Percentiles rank a stretch among this genome's conserved stretches.
These are phyloP conservation scores for Oxystoma pomonae DNA, from an alignment of 2,888 invertebrate species.

Conservation along the genomic window DNA sequence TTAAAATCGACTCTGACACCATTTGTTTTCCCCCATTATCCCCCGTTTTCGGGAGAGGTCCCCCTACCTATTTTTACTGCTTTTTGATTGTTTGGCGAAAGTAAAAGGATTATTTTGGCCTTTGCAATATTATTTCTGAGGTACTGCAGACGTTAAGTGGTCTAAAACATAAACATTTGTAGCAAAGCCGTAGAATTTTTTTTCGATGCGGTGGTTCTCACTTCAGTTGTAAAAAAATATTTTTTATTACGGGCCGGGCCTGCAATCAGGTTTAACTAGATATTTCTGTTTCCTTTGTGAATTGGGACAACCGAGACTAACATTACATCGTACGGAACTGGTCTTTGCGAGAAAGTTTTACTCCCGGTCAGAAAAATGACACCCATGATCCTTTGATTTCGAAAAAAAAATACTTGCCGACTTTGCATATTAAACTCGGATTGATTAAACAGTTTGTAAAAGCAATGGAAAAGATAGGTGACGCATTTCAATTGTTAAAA, in stretches of 20 bases:
- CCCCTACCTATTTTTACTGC: neutral
- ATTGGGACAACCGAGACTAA: neutral
- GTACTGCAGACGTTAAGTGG: neutral
- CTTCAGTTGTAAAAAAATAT: neutral
- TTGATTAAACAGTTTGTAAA: neutral
- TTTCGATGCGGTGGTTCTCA: neutral
- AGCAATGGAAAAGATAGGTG: neutral
- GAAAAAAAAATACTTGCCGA: neutral
- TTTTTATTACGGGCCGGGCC: too few relatives aligned
- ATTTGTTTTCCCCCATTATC: neutral
- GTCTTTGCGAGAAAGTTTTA: neutral
- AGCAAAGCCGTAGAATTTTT: neutral
- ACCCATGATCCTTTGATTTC: neutral
- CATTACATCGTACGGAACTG: neutral
- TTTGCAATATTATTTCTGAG: neutral
- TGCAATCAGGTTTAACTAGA: too few relatives aligned
- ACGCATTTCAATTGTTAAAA: neutral
- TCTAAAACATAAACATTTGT: neutral
- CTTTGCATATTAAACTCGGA: neutral
- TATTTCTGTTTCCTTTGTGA: neutral
- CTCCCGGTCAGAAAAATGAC: neutral
- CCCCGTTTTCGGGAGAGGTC: neutral
- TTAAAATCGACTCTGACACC: neutral
- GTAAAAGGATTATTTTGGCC: neutral
- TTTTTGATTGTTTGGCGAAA: neutral